These are phyloP conservation scores for Zygaena filipendulae DNA, from an alignment of 2,888 invertebrate species.

Conservation along the genomic window DNA sequence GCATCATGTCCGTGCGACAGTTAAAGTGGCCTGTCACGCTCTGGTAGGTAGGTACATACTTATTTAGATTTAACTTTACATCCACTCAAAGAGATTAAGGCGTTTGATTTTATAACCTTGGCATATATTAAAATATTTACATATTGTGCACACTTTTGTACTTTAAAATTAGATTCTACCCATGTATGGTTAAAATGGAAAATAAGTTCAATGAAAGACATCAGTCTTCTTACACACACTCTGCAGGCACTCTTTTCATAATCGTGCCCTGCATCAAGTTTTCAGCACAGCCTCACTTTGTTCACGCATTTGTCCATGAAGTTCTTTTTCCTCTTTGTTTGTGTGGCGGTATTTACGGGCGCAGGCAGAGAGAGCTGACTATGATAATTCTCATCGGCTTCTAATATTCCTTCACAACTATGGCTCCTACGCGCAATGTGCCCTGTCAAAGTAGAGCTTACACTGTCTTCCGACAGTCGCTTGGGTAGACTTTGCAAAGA, in stretches of 20 bases:
- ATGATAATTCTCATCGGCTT: conserved; percentile 60
- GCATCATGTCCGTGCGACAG: too few species aligned
- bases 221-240: conserved; percentile 53
- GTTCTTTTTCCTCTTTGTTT: conserved; percentile 77
- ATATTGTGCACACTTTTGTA: conserved; percentile 62
- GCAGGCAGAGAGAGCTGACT: conserved; percentile 67
- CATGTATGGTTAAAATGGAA: conserved; percentile 33
- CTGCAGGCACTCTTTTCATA: conserved; percentile 31
- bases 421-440: conserved; percentile 57
- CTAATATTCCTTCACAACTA: conserved; percentile 72
- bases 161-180: conserved; percentile 59
- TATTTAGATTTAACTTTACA: background rate
- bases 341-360: conserved; percentile 66
- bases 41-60: too few species aligned
- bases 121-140: conserved; percentile 60
- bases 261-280: conserved; percentile 28
- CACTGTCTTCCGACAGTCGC: conserved; percentile 48
- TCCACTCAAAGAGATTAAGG: background rate
- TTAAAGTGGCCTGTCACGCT: too few species aligned
- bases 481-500: conserved; percentile 51
- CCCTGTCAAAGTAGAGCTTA: conserved; percentile 40
- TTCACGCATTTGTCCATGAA: conserved; percentile 88
- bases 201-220: conserved; percentile 51
- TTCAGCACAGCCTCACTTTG: conserved; percentile 82
- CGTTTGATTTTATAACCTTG: conserved; percentile 16